Percentiles rank a stretch among this genome's conserved stretches.
These are phyloP conservation scores for Ylistrum balloti DNA, from an alignment of 1,140 invertebrate species.

Conservation along the genomic window DNA sequence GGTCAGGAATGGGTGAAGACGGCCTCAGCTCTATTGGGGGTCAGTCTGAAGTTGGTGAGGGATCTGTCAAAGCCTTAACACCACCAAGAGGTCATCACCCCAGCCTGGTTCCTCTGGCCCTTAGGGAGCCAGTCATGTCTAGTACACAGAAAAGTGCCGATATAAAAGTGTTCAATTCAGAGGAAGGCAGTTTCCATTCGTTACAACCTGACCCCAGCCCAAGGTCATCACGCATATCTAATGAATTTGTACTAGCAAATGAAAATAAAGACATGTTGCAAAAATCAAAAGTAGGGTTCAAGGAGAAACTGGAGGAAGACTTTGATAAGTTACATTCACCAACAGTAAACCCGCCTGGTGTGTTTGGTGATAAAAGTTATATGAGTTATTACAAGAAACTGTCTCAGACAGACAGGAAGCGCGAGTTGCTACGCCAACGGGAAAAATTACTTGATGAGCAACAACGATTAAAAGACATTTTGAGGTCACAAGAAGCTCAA, in stretches of 20 bases:
- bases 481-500: constrained; percentile 63
- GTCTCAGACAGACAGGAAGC: constrained; percentile 59
- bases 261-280: not conserved
- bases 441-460: constrained; percentile 67
- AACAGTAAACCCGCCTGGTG: constrained; percentile 45
- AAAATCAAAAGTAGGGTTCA: constrained; percentile 51
- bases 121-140: constrained; percentile 69
- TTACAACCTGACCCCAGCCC: constrained; percentile 59
- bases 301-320: constrained; percentile 46
- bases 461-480: constrained; percentile 59
- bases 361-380: constrained; percentile 51
- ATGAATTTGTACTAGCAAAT: not conserved
- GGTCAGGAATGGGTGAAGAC: constrained; percentile 45
- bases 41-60: constrained; percentile 28
- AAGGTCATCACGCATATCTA: constrained; percentile 52
- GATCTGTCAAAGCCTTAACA: not conserved
- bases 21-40: constrained; percentile 56
- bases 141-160: constrained; percentile 73
- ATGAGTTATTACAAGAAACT: constrained; percentile 64
- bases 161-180: constrained; percentile 55
- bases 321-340: constrained; percentile 56
- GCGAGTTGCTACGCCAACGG: constrained; percentile 65
- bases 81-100: not conserved
- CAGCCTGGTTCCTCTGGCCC: constrained; percentile 43
- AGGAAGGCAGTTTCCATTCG: constrained; percentile 54